phyloP scores from a whole-genome alignment of 2,888 invertebrate genomes.

The Leucoptera coffeella region DNA sequence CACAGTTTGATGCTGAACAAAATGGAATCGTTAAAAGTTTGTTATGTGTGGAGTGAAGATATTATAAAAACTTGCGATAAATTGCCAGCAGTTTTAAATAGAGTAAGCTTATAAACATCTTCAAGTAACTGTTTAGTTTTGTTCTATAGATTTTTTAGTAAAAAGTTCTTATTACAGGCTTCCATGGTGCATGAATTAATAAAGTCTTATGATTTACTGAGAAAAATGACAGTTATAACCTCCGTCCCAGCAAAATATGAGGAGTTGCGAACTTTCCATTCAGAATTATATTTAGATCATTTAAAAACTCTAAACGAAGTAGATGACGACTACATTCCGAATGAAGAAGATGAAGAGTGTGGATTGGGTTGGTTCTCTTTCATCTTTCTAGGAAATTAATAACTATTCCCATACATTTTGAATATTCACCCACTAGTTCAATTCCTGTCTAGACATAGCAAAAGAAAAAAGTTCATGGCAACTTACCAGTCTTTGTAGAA shows the following conservation, averaged over 20 bases:
- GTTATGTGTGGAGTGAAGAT: constrained; percentile 47
- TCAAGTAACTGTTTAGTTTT: not conserved
- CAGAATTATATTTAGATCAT: constrained; percentile 59
- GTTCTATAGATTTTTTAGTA: not conserved
- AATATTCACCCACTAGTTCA: too few relatives aligned
- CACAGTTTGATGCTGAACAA: too few relatives aligned
- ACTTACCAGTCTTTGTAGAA: too few relatives aligned
- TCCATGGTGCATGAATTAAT: constrained; percentile 58
- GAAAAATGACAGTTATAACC: constrained; percentile 39
- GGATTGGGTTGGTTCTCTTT: constrained; percentile 50
- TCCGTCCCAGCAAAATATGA: constrained; percentile 51
- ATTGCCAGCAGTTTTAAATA: constrained; percentile 45
- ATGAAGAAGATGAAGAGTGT: constrained; percentile 52
- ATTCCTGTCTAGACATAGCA: too few relatives aligned
- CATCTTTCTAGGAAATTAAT: constrained; percentile 3
- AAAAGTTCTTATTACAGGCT: constrained; percentile 35
- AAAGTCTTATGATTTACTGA: constrained; percentile 47
- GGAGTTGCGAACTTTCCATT: constrained; percentile 63
- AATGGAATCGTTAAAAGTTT: constrained; percentile 8
- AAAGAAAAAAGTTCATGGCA: too few relatives aligned
- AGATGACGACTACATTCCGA: constrained; percentile 47
- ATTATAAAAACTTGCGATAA: constrained; percentile 44
- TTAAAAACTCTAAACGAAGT: constrained; percentile 46
- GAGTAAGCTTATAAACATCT: too few relatives aligned
- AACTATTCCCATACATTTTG: too few relatives aligned